Evolutionary conservation across 2,113 vertebrate genomes (phyloP).

Genomic region (Brachionichthys hirsutus): DNA sequence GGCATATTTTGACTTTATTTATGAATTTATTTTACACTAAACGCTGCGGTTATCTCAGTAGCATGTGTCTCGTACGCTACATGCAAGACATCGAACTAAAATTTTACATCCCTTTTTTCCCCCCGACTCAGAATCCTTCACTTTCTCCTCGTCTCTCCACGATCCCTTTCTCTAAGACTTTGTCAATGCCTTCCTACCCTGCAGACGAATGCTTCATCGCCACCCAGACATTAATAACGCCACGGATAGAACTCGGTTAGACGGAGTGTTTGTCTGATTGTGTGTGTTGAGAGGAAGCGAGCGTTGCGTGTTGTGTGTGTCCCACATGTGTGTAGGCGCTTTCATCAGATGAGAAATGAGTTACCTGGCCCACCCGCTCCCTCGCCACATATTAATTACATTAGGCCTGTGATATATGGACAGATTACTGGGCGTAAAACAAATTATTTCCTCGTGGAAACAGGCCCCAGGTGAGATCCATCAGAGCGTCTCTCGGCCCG

Average conservation of each 20-base stretch:
- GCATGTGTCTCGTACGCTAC: slow-evolving; percentile 36
- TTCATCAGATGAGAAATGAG: slow-evolving; percentile 45
- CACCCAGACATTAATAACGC: slow-evolving; percentile 40
- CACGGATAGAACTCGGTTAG: slow-evolving; percentile 13
- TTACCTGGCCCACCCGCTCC: slow-evolving; percentile 25
- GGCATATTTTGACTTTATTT: background rate
- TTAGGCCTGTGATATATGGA: slow-evolving; percentile 71
- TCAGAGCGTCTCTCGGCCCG: slow-evolving; percentile 53
- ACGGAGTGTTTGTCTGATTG: background rate
- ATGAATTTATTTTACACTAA: slow-evolving; percentile 9
- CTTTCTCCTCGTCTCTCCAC: background rate
- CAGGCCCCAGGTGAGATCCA: slow-evolving; percentile 54
- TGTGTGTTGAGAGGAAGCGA: background rate
- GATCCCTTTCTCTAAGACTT: slow-evolving; percentile 30
- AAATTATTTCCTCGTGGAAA: slow-evolving; percentile 68
- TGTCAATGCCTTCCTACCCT: slow-evolving; percentile 41
- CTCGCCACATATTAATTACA: slow-evolving; percentile 64
- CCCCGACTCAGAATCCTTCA: slow-evolving; percentile 19
- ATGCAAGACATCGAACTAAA: slow-evolving; percentile 71
- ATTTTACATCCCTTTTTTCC: slow-evolving; percentile 55
- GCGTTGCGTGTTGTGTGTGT: background rate
- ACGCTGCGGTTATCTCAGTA: slow-evolving; percentile 30
- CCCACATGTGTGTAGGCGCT: slow-evolving; percentile 6
- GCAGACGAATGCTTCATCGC: slow-evolving; percentile 41
- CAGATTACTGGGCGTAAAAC: slow-evolving; percentile 68